A percentile compares a stretch with the other conserved stretches of the same genome.
These are phyloP conservation scores for Neostethus bicornis DNA, from an alignment of 2,797 vertebrate species.

Conservation along the genomic window DNA sequence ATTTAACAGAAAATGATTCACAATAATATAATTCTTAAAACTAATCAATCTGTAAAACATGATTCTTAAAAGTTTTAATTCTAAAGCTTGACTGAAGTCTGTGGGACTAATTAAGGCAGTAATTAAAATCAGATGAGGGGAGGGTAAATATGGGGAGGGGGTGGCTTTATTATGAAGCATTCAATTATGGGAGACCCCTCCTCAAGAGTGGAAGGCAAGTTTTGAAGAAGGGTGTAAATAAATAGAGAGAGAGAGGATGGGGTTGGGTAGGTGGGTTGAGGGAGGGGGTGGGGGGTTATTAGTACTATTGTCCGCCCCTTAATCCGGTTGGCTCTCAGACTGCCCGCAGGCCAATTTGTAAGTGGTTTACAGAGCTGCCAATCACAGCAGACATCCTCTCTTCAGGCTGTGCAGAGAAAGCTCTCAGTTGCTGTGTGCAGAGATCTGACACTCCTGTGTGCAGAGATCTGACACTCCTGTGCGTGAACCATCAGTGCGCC, in stretches of 20 bases:
- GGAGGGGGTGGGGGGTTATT: slow-evolving; percentile 37
- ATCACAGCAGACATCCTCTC: slow-evolving; percentile 78
- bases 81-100: too few relatives aligned
- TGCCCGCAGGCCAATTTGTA: slow-evolving; percentile 68
- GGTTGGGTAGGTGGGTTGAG: neutral
- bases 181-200: slow-evolving; percentile 46
- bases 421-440: slow-evolving; percentile 82
- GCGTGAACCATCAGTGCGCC: slow-evolving; percentile 71
- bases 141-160: too few relatives aligned
- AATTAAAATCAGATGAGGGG: slow-evolving; percentile 12
- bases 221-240: slow-evolving; percentile 34
- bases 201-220: slow-evolving; percentile 57
- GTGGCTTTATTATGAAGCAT: too few relatives aligned
- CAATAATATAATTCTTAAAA: neutral
- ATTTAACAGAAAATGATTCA: neutral
- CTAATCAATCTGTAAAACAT: neutral
- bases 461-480: slow-evolving; percentile 79
- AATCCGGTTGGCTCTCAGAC: slow-evolving; percentile 77
- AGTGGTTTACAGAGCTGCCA: slow-evolving; percentile 80
- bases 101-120: neutral
- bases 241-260: neutral
- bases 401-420: slow-evolving; percentile 73
- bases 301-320: slow-evolving; percentile 74
- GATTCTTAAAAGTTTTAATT: neutral
- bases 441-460: slow-evolving; percentile 79